Conservation (phyloP, 2,888 invertebrate species). For the Mechanitis messenoides region DNA sequence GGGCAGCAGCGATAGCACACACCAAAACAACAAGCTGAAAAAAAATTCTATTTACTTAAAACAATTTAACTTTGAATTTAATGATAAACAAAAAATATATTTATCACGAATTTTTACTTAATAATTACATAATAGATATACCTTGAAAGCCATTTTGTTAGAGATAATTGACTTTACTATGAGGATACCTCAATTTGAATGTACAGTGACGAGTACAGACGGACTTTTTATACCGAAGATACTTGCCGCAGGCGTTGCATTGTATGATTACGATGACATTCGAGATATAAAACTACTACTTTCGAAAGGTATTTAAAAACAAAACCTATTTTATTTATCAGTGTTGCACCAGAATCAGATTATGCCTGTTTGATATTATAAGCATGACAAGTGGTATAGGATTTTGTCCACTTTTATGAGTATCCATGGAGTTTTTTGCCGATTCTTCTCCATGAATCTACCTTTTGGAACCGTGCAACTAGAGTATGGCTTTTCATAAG, state of each 20-base stretch:
- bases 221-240: conserved; percentile 56
- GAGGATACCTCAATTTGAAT: conserved; percentile 61
- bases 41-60: no score
- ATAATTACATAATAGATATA: conserved; percentile 24
- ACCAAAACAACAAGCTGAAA: conserved; percentile 56
- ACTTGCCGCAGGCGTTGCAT: conserved; percentile 49
- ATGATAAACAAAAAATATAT: no score
- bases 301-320: conserved; percentile 35
- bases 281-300: conserved; percentile 45
- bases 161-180: conserved; percentile 50
- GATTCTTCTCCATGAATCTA: no score
- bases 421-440: no score
- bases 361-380: conserved; percentile 51
- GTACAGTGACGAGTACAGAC: conserved; percentile 45
- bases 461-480: no score
- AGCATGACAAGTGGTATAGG: no score
- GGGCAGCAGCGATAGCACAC: conserved; percentile 53
- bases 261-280: conserved; percentile 36
- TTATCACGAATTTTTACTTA: no score
- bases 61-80: no score
- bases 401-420: no score
- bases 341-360: conserved; percentile 45
- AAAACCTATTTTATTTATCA: conserved; percentile 36
- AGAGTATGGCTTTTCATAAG: no score
- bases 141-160: conserved; percentile 65